Base-by-base conservation (phyloP, 2,797 vertebrate species). In the Dryobates pubescens region DNA sequence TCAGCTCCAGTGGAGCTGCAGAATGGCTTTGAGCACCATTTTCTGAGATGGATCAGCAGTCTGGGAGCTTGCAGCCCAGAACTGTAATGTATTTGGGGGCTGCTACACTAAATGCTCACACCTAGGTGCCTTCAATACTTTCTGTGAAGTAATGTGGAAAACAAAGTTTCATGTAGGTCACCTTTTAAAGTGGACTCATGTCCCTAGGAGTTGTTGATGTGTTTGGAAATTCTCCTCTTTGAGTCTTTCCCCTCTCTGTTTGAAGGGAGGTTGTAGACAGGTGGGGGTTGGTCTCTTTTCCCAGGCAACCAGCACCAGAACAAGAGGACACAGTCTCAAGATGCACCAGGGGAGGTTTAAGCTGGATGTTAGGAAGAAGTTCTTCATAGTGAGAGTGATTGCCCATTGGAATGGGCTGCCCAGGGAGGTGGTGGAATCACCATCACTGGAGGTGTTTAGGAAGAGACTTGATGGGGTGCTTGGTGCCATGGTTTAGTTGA, bases 131-230 rank as follows among this genome's bases (percentile, higher is more conserved):
- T 69, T 23, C 6, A 26, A 34, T 51, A 7, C 43, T 51, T 82
- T 64, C 49, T 56, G 59, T 56, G 75, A 73, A 36, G 34, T 17
- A 53, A 72, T 20, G 34, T 3, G 27, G 71, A 61, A 76, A 77
- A 67, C 26, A 41, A 86, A 61, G 45, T 19, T 49, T 49, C n/a
- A 5, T 13, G 16, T 30, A 18, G 34, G 20, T 32, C 70, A 53
- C n/a, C 16, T 30, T 86, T 74, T n/a, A 19, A 63, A 24, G 24
- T 20, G 47, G 32, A 30, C 23, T 38, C 43, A 10, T 0, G 0
- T 58, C 34, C 22, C 18, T 45, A 16, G 29, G 51, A 29, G 27
- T 19, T 22, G 8, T 38, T 26, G 41, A 51, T 24, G 38, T 2
- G 2, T 49, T 53, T 38, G 77, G 62, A 69, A 83, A 15, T 13